These are phyloP conservation scores for Xestoiulus laeticollis DNA, from an alignment of 2,888 invertebrate species.

Conservation along the genomic window DNA sequence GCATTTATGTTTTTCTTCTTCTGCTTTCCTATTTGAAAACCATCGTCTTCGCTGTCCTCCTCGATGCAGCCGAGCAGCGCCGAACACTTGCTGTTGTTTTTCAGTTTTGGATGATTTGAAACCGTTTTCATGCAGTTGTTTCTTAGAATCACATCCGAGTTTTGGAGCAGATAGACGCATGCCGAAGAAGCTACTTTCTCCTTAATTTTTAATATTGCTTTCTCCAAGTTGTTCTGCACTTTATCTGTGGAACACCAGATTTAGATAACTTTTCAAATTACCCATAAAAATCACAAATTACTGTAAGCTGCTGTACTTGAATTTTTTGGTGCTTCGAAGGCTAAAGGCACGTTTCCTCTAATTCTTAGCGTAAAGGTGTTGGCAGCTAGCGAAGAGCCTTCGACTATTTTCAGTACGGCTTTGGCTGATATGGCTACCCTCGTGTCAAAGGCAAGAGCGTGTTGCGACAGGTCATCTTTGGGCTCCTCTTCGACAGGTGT, in stretches of 20 bases:
- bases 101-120: not conserved
- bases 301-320: not conserved
- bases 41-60: conserved; percentile 50
- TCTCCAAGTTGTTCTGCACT: conserved; percentile 15
- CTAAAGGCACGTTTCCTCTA: conserved; percentile 9
- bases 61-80: not conserved
- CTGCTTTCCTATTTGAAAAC: not conserved
- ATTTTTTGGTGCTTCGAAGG: conserved; percentile 40
- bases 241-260: not conserved
- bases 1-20: not conserved
- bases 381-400: not conserved
- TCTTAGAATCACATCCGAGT: conserved; percentile 11
- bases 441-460: not conserved
- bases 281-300: not conserved
- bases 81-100: not conserved
- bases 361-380: not conserved
- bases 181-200: not conserved
- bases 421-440: not conserved
- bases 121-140: not conserved
- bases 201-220: not conserved
- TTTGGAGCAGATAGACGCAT: conserved; percentile 28
- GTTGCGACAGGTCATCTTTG: not conserved
- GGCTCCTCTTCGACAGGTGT: not conserved
- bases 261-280: not conserved
- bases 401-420: not conserved